phyloP scores from a whole-genome alignment of 2,888 invertebrate species.

The Pseudococcus viburni region DNA sequence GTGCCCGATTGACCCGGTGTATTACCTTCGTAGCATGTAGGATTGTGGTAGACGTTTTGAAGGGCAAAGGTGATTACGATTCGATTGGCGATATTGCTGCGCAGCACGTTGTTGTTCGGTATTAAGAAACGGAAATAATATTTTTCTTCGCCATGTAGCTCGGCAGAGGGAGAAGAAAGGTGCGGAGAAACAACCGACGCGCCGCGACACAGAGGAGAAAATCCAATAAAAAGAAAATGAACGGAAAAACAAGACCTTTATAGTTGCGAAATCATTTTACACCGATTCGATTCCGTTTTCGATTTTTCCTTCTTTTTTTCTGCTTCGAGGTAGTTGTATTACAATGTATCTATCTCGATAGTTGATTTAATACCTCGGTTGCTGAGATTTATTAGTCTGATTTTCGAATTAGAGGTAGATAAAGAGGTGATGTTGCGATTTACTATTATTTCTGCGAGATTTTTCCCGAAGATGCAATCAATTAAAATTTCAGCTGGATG shows the following conservation, averaged over 20 bases:
- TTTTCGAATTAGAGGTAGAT: no score
- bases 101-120: background rate
- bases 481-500: no score
- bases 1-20: background rate
- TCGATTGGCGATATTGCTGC: background rate
- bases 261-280: constrained; percentile 1
- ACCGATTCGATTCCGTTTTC: background rate
- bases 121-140: constrained; percentile 15
- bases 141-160: background rate
- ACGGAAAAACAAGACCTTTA: background rate
- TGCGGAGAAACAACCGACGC: background rate
- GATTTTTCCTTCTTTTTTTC: background rate
- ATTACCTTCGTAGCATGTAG: background rate
- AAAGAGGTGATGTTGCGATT: no score
- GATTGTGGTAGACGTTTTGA: background rate
- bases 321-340: background rate
- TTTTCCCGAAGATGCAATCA: no score
- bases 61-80: background rate
- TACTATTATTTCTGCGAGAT: no score
- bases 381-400: no score
- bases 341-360: no score
- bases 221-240: background rate
- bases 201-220: background rate
- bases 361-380: no score
- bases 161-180: background rate